Base-by-base conservation (phyloP, 2,113 vertebrate genomes). In the Recurvirostra avosetta region DNA sequence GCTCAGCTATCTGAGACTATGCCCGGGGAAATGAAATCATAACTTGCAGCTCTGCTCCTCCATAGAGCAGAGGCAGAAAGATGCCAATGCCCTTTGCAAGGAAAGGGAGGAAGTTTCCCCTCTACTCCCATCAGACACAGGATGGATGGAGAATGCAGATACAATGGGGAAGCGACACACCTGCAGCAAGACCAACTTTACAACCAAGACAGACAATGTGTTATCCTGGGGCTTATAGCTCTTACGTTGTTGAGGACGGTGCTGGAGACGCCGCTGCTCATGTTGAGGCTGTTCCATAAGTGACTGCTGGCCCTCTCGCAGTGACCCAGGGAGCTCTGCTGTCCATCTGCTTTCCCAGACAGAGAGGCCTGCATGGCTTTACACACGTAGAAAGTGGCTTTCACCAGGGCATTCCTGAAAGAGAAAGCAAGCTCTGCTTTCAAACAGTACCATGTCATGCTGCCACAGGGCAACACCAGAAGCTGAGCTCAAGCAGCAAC, bases 291-390 rank as follows among this genome's bases (percentile, higher is more conserved):
- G 96, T 98, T 98, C 98, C 98, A 98, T 76, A 99, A 97, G 93
- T 98, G 98, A 88, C 98, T 94, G 72, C 99, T 99, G 98, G 99
- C 99, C 94, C 99, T 98, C 97, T 99, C 99, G 3, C 99, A 99
- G 90, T 99, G 98, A 74, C 98, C 95, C 94, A 99, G 98, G 65
- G 98, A 98, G 92, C 94, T 97, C 38, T 98, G 97, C 11, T 97
- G 98, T 9, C 98, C 99, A 13, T 99, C 99, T 4, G 98, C 98
- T 96, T 99, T 99, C 40, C 98, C 98, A 6, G 96, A 98, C 43
- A 99, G 97, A 0, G 99, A 99, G 91, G 98, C 96, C 68, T 99
- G 99, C 92, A 99, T 98, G 22, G 99, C 98, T 98, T 99, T 99
- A 97, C 99, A 99, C 55, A 98, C 78, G 5, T 99, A 98, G 94